Evolutionary conservation across 2,113 vertebrate genomes (phyloP).

Genomic region (Leptosomus discolor): DNA sequence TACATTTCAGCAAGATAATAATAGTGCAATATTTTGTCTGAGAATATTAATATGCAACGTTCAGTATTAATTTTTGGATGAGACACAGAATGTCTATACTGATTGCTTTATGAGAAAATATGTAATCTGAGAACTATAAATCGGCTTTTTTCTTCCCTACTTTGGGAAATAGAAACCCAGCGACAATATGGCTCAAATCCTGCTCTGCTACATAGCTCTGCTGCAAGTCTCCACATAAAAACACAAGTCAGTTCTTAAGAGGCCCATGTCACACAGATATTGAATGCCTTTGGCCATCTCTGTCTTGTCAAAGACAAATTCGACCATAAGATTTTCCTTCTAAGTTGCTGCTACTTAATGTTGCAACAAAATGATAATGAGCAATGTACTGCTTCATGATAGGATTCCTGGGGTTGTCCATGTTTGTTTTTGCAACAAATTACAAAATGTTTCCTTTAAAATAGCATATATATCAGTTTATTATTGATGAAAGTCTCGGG

Average conservation of each 20-base stretch:
- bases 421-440: not conserved
- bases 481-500: not conserved
- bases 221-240: not conserved
- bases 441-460: not conserved
- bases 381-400: not conserved
- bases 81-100: not conserved
- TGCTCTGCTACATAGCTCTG: not conserved
- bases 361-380: not conserved
- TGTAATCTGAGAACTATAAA: not conserved
- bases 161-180: not conserved
- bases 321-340: not conserved
- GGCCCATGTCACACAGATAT: not conserved
- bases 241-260: not conserved
- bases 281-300: not conserved
- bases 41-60: not conserved
- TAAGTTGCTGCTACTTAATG: not conserved
- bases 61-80: not conserved
- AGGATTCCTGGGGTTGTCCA: not conserved
- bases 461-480: not conserved
- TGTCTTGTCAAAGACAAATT: not conserved
- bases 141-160: not conserved
- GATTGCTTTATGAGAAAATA: not conserved
- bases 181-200: not conserved
- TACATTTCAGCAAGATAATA: not conserved
- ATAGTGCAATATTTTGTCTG: not conserved